Evolutionary conservation across 2,888 invertebrate species (phyloP), one percentile per base, ranked within the genome.

Genomic region (Creontiades dilutus): DNA sequence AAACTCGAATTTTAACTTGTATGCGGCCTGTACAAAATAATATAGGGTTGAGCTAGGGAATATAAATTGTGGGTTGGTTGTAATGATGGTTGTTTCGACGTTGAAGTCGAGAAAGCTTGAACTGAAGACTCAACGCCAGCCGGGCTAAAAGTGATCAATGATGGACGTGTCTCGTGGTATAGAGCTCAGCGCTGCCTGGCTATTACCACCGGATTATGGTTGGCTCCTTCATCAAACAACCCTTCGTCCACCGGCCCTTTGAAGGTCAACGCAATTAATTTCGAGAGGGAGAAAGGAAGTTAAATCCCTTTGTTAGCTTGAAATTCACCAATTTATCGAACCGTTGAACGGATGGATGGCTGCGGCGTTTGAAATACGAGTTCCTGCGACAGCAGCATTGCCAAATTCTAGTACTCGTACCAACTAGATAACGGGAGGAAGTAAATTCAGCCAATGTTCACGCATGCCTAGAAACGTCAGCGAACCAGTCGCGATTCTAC

Each of bases 221-320:
- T 68, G 68, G 68, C 68, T 68, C 68, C 68, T 68, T 68, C 68
- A 27, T 68, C 68, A 68, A 68, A 61, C 61, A 61, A 68, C 68
- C 68, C 68, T 68, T 68, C 68, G 23, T 19, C 68, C 68, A 12
- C 13, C 13, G 27, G 68, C 68, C 13, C 68, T 68, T 68, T 68
- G 68, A 68, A 68, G 68, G 68, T 68, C 68, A 68, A 27, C 27
- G 68, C 68, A 68, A 68, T 68, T 68, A 68, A 68, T 68, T 68
- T 68, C 23, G 0, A 68, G 23, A 68, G 68, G 68, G 68, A 9
- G 9, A 68, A 68, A 68, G 68, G 68, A 23, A 27, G 27, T 68
- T 19, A 23, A 23, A 19, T 23, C 23, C 68, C 68, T 68, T 23
- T 23, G 68, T 68, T 23, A 68, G 68, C 68, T 9, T 13, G 19